Percentiles rank a stretch among this genome's conserved stretches.
Evolutionary conservation across 1,140 invertebrate genomes (phyloP).

Genomic region (Heliconius nattereri): DNA sequence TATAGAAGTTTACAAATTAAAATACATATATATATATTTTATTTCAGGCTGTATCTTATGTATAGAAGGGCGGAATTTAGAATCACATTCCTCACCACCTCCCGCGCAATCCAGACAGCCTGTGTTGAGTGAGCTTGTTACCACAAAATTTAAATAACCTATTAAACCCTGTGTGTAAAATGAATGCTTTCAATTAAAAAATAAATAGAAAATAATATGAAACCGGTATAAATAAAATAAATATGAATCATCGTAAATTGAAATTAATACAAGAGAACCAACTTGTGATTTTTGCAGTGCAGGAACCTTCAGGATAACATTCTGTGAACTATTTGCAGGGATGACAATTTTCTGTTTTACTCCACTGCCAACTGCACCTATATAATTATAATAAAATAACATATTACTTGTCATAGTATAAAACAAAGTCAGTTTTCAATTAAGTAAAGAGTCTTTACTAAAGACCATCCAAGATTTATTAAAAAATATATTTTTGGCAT

Average conservation of each 20-base stretch:
- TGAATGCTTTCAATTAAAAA: too few relatives aligned
- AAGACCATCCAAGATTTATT: too few relatives aligned
- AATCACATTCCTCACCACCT: too few relatives aligned
- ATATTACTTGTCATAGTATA: too few relatives aligned
- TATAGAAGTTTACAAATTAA: neutral
- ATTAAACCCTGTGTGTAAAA: too few relatives aligned
- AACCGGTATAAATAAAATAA: neutral
- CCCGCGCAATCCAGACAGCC: too few relatives aligned
- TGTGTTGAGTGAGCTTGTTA: too few relatives aligned
- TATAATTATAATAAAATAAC: neutral
- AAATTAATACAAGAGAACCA: conserved; percentile 36
- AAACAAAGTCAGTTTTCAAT: too few relatives aligned
- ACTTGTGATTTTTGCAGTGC: conserved; percentile 63
- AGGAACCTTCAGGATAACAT: conserved; percentile 75
- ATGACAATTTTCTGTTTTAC: conserved; percentile 77
- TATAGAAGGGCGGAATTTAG: too few relatives aligned
- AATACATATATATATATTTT: neutral
- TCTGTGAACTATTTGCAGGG: conserved; percentile 83
- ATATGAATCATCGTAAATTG: neutral
- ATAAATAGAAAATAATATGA: neutral
- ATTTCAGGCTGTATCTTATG: neutral
- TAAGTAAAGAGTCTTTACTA: too few relatives aligned
- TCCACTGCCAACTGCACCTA: conserved; percentile 56
- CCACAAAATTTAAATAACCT: too few relatives aligned
- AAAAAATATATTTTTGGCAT: too few relatives aligned